A percentile compares a stretch with the other conserved stretches of the same genome.
Conservation (phyloP, 1,140 invertebrate species). For the Formica selysi region DNA sequence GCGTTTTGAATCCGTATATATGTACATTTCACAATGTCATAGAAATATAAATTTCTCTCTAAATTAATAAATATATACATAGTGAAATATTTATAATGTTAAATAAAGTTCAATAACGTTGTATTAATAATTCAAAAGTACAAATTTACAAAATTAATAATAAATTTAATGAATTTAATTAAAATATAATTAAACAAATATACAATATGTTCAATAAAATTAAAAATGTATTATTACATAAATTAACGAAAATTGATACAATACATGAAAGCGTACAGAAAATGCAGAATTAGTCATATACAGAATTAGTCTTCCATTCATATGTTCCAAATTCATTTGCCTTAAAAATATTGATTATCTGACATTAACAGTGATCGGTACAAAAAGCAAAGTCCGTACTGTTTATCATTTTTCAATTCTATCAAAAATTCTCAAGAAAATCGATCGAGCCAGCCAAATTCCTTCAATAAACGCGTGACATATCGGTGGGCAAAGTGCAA, state of each 20-base stretch:
- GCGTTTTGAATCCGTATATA: not conserved
- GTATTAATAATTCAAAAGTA: constrained; percentile 21
- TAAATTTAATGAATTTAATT: constrained; percentile 25
- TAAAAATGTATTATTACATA: not conserved
- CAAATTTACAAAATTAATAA: constrained; percentile 15
- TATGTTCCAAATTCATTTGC: not conserved
- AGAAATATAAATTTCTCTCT: not conserved
- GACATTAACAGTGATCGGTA: not conserved
- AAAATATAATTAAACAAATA: constrained; percentile 12
- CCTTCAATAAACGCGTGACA: constrained; percentile 20
- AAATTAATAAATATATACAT: constrained; percentile 4
- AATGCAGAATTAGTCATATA: not conserved
- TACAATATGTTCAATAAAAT: not conserved
- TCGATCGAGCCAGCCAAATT: not conserved
- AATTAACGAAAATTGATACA: not conserved
- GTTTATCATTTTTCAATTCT: not conserved
- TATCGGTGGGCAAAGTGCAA: constrained; percentile 57
- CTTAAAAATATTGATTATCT: not conserved
- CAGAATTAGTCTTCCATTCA: not conserved
- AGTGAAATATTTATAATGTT: not conserved
- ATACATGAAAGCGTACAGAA: not conserved
- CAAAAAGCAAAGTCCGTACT: not conserved
- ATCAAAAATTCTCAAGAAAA: constrained; percentile 1
- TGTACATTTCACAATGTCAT: not conserved
- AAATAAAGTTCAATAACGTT: not conserved